Conservation (phyloP, 2,797 vertebrate genomes). For the Taenioides sp. region DNA sequence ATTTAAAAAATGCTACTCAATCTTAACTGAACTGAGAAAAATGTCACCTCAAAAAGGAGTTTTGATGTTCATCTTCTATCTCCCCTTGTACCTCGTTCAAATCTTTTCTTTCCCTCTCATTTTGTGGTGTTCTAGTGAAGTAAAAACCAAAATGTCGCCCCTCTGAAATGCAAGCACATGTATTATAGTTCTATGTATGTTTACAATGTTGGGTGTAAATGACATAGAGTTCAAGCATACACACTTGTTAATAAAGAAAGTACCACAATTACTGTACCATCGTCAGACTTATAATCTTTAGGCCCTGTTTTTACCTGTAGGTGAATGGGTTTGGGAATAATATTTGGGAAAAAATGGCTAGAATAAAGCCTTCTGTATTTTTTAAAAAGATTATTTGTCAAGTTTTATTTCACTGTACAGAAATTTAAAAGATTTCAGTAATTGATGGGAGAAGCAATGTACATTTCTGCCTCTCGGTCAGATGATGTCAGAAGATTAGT, state of each 20-base stretch:
- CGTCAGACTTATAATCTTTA: slow-evolving; percentile 69
- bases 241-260: slow-evolving; percentile 34
- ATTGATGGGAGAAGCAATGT: slow-evolving; percentile 91
- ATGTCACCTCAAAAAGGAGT: slow-evolving; percentile 55
- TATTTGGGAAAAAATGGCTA: slow-evolving; percentile 79
- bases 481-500: slow-evolving; percentile 44
- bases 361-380: slow-evolving; percentile 87
- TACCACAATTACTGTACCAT: slow-evolving; percentile 18
- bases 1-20: slow-evolving; percentile 42
- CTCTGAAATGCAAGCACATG: slow-evolving; percentile 93
- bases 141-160: slow-evolving; percentile 74
- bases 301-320: slow-evolving; percentile 69
- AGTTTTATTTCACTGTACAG: slow-evolving; percentile 85
- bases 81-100: slow-evolving; percentile 30
- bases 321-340: slow-evolving; percentile 66
- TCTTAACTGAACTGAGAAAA: slow-evolving; percentile 64
- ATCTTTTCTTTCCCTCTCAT: slow-evolving; percentile 64
- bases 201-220: slow-evolving; percentile 99
- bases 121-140: slow-evolving; percentile 90
- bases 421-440: slow-evolving; percentile 76
- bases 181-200: slow-evolving; percentile 99
- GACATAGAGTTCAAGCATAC: slow-evolving; percentile 85
- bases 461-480: slow-evolving; percentile 82
- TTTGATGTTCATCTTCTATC: slow-evolving; percentile 37
- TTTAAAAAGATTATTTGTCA: slow-evolving; percentile 73